Percentiles rank a stretch among this genome's conserved stretches.
These are phyloP conservation scores for Nomia melanderi DNA, from an alignment of 1,140 invertebrate genomes.

Conservation along the genomic window DNA sequence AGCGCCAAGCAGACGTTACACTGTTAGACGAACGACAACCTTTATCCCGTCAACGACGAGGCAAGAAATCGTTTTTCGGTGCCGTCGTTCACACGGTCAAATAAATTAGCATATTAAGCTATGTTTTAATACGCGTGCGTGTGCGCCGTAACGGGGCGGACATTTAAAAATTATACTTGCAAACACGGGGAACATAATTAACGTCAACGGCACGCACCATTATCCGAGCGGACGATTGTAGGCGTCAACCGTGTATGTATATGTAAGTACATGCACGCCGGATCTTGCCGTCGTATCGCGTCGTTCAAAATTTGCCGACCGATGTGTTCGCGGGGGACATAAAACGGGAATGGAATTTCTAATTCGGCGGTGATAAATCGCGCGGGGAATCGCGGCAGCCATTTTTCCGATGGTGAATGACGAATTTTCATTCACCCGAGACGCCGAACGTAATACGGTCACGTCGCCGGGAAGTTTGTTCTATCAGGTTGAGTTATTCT, in stretches of 20 bases:
- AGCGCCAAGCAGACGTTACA: too few species aligned
- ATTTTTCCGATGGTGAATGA: conserved; percentile 2
- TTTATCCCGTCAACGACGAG: too few species aligned
- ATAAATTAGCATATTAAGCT: conserved; percentile 73
- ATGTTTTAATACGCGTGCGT: conserved; percentile 69
- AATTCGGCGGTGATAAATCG: conserved; percentile 32
- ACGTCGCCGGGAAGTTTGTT: conserved; percentile 29
- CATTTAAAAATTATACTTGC: conserved; percentile 76
- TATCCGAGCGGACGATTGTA: conserved; percentile 61
- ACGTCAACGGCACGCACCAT: conserved; percentile 73
- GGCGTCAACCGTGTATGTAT: too few species aligned
- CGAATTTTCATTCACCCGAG: conserved; percentile 35
- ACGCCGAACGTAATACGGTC: conserved; percentile 17
- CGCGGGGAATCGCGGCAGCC: neutral
- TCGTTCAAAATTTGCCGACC: neutral
- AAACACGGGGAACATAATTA: conserved; percentile 70
- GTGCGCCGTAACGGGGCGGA: conserved; percentile 64
- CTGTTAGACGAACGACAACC: too few species aligned
- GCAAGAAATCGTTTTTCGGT: conserved; percentile 60
- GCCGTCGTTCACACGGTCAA: conserved; percentile 45
- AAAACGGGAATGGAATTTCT: conserved; percentile 2
- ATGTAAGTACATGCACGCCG: too few species aligned
- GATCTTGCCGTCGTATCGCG: neutral
- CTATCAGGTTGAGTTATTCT: conserved; percentile 19
- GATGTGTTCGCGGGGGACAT: neutral